phyloP scores from a whole-genome alignment of 1,140 invertebrate genomes.

The Drosophila guanche region DNA sequence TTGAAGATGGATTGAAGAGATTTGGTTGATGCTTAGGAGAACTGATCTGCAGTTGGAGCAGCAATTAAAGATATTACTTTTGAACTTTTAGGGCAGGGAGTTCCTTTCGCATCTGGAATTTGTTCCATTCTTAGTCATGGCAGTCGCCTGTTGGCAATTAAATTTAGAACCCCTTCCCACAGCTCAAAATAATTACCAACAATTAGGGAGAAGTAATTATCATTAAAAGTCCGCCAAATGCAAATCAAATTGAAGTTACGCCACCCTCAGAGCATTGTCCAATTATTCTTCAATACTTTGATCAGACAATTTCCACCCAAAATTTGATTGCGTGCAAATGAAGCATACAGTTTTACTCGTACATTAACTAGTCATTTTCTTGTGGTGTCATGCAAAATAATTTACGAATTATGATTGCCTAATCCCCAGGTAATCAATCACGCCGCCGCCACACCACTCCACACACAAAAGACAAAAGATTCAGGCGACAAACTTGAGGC shows the following conservation, averaged over 20 bases:
- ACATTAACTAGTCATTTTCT: conserved; percentile 50
- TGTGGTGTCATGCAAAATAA: conserved; percentile 76
- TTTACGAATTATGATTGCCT: conserved; percentile 66
- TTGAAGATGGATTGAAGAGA: conserved; percentile 1
- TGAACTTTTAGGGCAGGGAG: too few species aligned
- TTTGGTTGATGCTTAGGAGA: neutral
- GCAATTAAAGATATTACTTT: neutral
- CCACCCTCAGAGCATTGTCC: conserved; percentile 16
- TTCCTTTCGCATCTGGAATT: neutral
- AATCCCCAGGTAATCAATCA: conserved; percentile 73
- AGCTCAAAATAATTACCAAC: conserved; percentile 39
- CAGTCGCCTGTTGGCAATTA: conserved; percentile 8
- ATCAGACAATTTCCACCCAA: conserved; percentile 4
- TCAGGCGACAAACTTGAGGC: conserved; percentile 65
- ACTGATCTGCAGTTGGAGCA: neutral
- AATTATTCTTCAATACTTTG: conserved; percentile 32
- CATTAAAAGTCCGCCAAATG: conserved; percentile 24
- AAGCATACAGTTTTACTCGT: conserved; percentile 19
- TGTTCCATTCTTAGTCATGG: conserved; percentile 3
- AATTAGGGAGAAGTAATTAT: conserved; percentile 42
- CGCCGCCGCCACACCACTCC: conserved; percentile 9
- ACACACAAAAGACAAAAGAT: conserved; percentile 61
- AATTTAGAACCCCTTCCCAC: neutral
- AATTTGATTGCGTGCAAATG: conserved; percentile 35
- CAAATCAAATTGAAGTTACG: conserved; percentile 47